Evolutionary conservation across 2,888 invertebrate genomes (phyloP), one percentile per base, ranked within the genome.

Genomic region (Clitarchus hookeri): DNA sequence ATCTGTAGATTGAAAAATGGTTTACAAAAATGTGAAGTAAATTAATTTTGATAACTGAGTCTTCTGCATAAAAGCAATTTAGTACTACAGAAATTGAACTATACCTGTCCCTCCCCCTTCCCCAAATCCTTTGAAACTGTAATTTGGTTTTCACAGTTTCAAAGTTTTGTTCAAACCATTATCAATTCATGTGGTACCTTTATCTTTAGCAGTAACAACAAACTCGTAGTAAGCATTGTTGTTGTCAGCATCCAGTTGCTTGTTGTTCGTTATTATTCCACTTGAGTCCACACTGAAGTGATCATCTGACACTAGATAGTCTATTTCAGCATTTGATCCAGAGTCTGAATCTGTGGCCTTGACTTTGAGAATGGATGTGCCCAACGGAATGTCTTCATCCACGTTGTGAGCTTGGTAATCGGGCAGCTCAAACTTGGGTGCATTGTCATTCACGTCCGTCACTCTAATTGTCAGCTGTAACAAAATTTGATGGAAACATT

Each of bases 181-280:
- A 8, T 65, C 8, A 48, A 13, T 48, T 65, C n/a, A 8, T 36
- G 8, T 25, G 9, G 48, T 84, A 93, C 93, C 99, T 92, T 97
- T 97, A 91, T 99, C 99, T 91, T 96, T 97, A 13, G 98, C 98
- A 4, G 97, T 97, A 36, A 99, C 98, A 53, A 94, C 94, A 90
- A 99, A 98, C 91, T 99, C 98, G 90, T 98, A 98, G 91, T 98
- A 98, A 82, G 98, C 98, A 91, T 98, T 98, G 91, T 98, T 98
- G 91, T 98, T 98, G 91, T 98, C 98, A 11, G 98, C 98, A 90
- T 98, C 98, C 86, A 98, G 93, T 91, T 98, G 97, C 90, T 97
- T 97, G 91, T 97, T 97, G 91, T 98, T 98, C 84, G 97, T 97
- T 88, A 98, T 98, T 86, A 98, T 96, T 78, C 98, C 98, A 90